Evolutionary conservation across 2,888 invertebrate species (phyloP).

Genomic region (Caenorhabditis sulstoni): DNA sequence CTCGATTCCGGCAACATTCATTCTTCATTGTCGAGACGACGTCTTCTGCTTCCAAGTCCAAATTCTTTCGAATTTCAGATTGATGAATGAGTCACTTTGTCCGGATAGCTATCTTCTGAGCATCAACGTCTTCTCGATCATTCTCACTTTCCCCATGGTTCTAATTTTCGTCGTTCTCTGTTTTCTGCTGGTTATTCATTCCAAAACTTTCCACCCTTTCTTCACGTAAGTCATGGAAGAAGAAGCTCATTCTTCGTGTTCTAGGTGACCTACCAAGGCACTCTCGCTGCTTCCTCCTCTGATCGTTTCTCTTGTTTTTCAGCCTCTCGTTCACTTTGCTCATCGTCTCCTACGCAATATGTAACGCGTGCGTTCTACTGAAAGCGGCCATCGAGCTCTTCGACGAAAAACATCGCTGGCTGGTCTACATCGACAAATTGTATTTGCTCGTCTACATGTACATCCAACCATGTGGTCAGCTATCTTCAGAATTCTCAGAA

Average conservation of each 20-base stretch:
- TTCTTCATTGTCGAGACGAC: no score
- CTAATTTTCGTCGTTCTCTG: slow-evolving; percentile 29
- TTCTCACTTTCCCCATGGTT: slow-evolving; percentile 40
- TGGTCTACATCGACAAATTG: slow-evolving; percentile 24
- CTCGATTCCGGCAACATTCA: no score
- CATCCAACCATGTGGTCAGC: slow-evolving; percentile 60
- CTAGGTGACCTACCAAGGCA: no score
- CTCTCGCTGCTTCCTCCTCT: no score
- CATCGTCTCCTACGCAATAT: slow-evolving; percentile 52
- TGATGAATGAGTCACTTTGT: slow-evolving; percentile 47
- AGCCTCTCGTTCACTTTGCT: slow-evolving; percentile 49
- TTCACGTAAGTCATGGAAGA: slow-evolving; percentile 48
- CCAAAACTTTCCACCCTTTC: slow-evolving; percentile 51
- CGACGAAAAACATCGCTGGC: slow-evolving; percentile 18
- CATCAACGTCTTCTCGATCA: slow-evolving; percentile 47
- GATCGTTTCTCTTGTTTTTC: slow-evolving; percentile 9
- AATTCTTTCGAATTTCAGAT: background rate
- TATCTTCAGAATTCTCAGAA: background rate
- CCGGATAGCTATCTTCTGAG: slow-evolving; percentile 37
- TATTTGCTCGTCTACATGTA: slow-evolving; percentile 58
- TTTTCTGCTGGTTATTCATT: slow-evolving; percentile 30
- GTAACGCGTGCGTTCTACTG: slow-evolving; percentile 42
- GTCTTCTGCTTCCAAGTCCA: no score
- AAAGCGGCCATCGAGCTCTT: slow-evolving; percentile 24
- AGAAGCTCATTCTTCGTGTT: no score